These are phyloP conservation scores for Diplodus puntazzo DNA, from an alignment of 2,797 vertebrate species.

Conservation along the genomic window DNA sequence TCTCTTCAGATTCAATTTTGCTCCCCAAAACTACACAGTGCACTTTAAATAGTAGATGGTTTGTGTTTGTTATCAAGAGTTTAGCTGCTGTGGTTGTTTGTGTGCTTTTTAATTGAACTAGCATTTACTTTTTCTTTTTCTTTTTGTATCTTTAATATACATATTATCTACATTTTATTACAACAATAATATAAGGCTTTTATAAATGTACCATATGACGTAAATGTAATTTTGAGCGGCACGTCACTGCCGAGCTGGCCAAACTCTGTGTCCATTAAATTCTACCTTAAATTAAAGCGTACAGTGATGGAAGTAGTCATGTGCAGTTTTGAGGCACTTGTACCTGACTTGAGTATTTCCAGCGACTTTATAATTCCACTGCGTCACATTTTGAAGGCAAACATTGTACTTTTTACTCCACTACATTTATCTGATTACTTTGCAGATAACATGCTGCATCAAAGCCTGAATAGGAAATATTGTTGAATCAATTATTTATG, in stretches of 20 bases:
- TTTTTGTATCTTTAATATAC: not conserved
- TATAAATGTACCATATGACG: not conserved
- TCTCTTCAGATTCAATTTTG: too few relatives aligned
- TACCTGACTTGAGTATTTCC: too few relatives aligned
- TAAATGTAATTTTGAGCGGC: not conserved
- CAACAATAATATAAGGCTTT: not conserved
- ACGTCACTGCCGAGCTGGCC: not conserved
- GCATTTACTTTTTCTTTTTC: not conserved
- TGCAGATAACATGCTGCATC: too few relatives aligned
- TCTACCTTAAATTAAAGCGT: not conserved
- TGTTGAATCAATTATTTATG: too few relatives aligned
- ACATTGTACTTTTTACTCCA: too few relatives aligned
- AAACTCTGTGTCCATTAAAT: not conserved
- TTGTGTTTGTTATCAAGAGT: not conserved
- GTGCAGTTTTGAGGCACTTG: too few relatives aligned
- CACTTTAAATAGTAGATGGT: not conserved
- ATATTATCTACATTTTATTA: not conserved
- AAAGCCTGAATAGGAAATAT: too few relatives aligned
- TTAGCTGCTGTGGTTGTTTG: not conserved
- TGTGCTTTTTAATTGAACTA: not conserved
- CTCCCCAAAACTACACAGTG: too few relatives aligned
- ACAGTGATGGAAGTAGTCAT: too few relatives aligned
- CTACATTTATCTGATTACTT: too few relatives aligned
- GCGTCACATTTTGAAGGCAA: too few relatives aligned
- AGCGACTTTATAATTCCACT: too few relatives aligned